Conservation (phyloP, 2,888 invertebrate genomes). For the Cheilosia scutellata region DNA sequence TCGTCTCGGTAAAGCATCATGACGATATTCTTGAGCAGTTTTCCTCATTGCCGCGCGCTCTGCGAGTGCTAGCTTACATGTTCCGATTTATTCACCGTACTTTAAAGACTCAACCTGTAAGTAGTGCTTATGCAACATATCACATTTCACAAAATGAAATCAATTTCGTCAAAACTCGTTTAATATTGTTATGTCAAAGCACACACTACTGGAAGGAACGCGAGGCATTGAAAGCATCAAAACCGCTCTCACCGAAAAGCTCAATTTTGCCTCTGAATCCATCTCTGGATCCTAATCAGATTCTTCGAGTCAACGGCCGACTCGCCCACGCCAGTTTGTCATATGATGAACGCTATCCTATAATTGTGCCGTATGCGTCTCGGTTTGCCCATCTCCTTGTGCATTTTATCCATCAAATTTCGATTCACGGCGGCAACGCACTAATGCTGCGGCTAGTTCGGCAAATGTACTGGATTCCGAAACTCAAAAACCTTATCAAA, state of each 20-base stretch:
- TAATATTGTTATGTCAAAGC: not conserved
- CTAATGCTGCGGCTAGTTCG: too few relatives aligned
- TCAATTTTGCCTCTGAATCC: constrained; percentile 11
- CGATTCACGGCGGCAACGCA: not conserved
- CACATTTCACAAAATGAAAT: not conserved
- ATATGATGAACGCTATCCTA: constrained; percentile 18
- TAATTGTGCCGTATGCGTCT: not conserved
- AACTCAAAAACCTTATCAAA: constrained; percentile 27
- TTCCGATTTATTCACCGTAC: constrained; percentile 12
- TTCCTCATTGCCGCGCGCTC: constrained; percentile 22
- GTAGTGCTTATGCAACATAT: not conserved
- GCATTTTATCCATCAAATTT: not conserved
- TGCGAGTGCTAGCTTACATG: constrained; percentile 21
- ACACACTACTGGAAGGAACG: not conserved
- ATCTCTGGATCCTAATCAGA: not conserved
- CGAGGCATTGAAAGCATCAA: not conserved
- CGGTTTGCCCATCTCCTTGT: too few relatives aligned
- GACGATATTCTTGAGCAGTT: constrained; percentile 38
- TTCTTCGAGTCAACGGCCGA: constrained; percentile 6
- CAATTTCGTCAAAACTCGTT: not conserved
- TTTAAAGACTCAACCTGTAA: not conserved
- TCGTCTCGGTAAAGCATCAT: not conserved
- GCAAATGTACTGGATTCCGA: too few relatives aligned
- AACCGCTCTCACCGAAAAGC: not conserved
- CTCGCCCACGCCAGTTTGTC: not conserved